A percentile compares a stretch with the other conserved stretches of the same genome.
Evolutionary conservation across 2,888 invertebrate genomes (phyloP).

Genomic region (Adineta ricciae): DNA sequence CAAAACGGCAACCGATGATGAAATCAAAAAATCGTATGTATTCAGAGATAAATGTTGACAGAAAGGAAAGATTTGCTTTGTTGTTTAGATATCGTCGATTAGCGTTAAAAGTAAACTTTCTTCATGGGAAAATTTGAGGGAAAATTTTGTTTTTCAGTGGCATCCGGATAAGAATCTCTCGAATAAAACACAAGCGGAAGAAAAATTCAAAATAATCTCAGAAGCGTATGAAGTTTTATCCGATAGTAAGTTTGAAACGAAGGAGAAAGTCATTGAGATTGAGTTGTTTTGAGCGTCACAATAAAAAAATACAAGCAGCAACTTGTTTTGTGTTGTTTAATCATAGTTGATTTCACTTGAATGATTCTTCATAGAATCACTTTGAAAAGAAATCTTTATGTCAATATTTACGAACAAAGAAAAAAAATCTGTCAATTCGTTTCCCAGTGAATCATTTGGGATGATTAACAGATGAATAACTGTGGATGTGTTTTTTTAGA

Average conservation of each 20-base stretch:
- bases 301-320: too few relatives aligned
- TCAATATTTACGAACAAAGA: too few relatives aligned
- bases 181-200: not conserved
- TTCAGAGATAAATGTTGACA: not conserved
- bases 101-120: not conserved
- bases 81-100: constrained; percentile 9
- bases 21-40: constrained; percentile 80
- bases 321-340: too few relatives aligned
- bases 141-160: not conserved
- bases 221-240: constrained; percentile 19
- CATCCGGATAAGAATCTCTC: constrained; percentile 15
- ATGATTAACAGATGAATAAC: too few relatives aligned
- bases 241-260: not conserved
- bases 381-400: too few relatives aligned
- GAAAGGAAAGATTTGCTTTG: not conserved
- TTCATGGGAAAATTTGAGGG: not conserved
- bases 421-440: too few relatives aligned
- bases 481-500: not conserved
- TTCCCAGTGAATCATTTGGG: too few relatives aligned
- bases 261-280: too few relatives aligned
- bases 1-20: constrained; percentile 72
- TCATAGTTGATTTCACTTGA: not conserved
- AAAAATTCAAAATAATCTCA: constrained; percentile 18
- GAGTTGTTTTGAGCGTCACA: too few relatives aligned
- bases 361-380: not conserved